Conservation (phyloP, 2,797 vertebrate genomes). For the Glyptemys insculpta region DNA sequence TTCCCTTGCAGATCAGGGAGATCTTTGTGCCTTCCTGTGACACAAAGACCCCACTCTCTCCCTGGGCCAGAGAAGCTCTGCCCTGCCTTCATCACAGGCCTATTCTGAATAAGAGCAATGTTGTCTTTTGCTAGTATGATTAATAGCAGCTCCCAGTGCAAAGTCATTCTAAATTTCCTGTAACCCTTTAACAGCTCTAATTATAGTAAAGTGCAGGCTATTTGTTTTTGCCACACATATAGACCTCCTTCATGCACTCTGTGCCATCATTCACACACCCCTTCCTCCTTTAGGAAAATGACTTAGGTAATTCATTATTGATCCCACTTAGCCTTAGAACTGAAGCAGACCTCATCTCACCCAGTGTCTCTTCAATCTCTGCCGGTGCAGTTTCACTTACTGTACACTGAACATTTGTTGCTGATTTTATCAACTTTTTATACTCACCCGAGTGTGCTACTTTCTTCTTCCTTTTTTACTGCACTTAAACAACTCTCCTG, state of each 20-base stretch:
- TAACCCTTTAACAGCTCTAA: background rate
- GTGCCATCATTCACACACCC: background rate
- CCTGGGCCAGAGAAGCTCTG: accelerated
- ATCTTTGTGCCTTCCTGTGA: too few relatives aligned
- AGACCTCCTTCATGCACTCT: background rate
- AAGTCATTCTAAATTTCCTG: background rate
- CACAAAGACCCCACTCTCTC: background rate
- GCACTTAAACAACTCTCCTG: background rate
- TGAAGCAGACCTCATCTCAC: background rate
- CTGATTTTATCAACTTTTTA: background rate
- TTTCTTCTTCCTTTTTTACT: background rate
- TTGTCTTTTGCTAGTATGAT: accelerated
- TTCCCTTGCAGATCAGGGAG: background rate
- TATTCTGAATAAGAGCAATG: background rate
- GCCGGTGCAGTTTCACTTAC: background rate
- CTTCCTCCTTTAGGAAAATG: background rate
- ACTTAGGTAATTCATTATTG: background rate
- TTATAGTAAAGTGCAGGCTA: background rate
- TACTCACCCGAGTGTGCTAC: background rate
- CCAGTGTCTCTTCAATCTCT: background rate
- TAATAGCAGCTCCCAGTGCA: background rate
- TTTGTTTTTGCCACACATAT: background rate
- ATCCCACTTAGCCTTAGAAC: background rate
- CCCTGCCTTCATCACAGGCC: accelerated
- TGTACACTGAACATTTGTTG: background rate